Evolutionary conservation across 2,113 vertebrate genomes (phyloP), one percentile per base, ranked within the genome.

Genomic region (Fulmarus glacialis): DNA sequence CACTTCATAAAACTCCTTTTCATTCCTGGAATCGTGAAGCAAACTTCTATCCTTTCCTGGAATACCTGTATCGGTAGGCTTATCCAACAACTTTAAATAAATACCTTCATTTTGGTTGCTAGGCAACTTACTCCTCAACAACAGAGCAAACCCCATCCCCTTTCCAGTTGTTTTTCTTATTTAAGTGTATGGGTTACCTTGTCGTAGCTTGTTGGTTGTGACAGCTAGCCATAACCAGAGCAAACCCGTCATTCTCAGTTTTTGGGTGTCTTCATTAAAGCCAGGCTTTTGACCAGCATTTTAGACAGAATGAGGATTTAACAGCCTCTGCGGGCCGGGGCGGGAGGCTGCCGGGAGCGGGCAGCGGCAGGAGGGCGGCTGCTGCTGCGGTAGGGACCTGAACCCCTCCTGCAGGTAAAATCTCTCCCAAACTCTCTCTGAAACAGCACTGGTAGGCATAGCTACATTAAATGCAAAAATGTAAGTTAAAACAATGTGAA

Each of bases 61-160:
- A 93, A 93, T 82, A 96, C 90, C 95, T 96, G 86, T 60, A 19
- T 16, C 50, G 45, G 66, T 63, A 97, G 78, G 62, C 66, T 91
- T 91, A 87, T n/a, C 56, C 91, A 72, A 53, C 22, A 36, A 36
- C 45, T 66, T 84, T 19, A 53, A 71, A 72, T 32, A 90, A 90
- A 75, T 38, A 64, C 34, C 73, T 70, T 86, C 15, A 30, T 87
- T 94, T 91, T 80, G n/a, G 66, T 93, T 77, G 38, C 80, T 32
- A 80, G 53, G 88, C 62, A 82, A 95, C 87, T 15, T 14, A 38
- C 26, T 58, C 50, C 67, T 73, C 63, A 58, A 71, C 67, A 70
- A 53, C 36, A 82, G 62, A 82, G 62, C 23, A 73, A 93, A 66
- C 56, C 50, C 58, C 62, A 64, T 66, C 68, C n/a, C 21, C 36